Base-by-base conservation (phyloP, 2,888 invertebrate species). In the Trichogramma evanescens region DNA sequence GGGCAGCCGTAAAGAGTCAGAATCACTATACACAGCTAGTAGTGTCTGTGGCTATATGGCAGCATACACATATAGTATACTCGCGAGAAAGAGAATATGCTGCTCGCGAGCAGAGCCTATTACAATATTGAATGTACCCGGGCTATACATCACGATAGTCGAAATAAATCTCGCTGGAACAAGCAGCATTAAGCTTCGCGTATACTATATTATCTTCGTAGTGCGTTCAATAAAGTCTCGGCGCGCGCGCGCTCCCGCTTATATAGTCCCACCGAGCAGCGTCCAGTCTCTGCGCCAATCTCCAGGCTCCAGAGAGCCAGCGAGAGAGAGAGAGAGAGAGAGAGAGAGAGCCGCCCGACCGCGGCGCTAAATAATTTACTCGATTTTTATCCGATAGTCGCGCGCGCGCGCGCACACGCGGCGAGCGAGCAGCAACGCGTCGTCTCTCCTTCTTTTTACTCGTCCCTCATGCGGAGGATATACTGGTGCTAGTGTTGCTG, bases 131-230 rank as follows among this genome's bases (percentile, higher is more conserved):
- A 73, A 73, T 73, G 66, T 70, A 69, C 68, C 71, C 68, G 72
- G 69, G 65, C 72, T 70, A 74, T 76, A 72, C 67, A 75, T 76
- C 74, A 74, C 71, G 71, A 74, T 74, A 74, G 73, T 75, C 74
- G 70, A 74, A 75, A 75, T 76, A 75, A 75, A 76, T 76, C 74
- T 73, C 68, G 60, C 63, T 67, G 68, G 72, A 74, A 74, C 75
- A 75, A 75, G 75, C 73, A 70, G 70, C 70, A 66, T 69, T 69
- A 67, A 66, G 66, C 68, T 13, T 13, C 13, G 13, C 13, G 13
- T 13, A 13, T 13, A 13, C 13, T 13, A 13, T 13, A 13, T 13
- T 13, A 13, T 13, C 13, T 13, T 13, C 13, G 13, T 13, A 13
- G 13, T 13, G 13, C 13, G 13, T 13, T 13, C 13, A 13, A 13